Conservation (phyloP, 2,888 invertebrate species). For the Alsophila aescularia region DNA sequence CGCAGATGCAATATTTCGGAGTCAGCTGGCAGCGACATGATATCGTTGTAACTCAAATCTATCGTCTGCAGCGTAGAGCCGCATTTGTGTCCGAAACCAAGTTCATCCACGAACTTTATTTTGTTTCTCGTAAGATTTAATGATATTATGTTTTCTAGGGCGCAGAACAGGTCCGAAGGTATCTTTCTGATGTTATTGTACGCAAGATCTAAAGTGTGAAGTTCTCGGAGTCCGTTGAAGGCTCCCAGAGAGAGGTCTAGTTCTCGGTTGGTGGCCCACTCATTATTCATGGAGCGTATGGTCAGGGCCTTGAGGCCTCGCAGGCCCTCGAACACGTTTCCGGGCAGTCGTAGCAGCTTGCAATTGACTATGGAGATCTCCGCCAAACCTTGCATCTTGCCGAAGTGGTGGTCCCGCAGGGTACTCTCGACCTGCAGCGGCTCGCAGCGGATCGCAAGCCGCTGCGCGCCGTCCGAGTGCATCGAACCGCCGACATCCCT, state of each 20-base stretch:
- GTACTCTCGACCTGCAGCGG: conserved; percentile 86
- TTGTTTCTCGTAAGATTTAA: conserved; percentile 94
- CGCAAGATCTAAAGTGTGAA: conserved; percentile 90
- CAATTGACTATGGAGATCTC: conserved; percentile 91
- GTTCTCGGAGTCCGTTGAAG: conserved; percentile 90
- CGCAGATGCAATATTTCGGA: conserved; percentile 91
- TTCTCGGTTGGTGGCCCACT: conserved; percentile 89
- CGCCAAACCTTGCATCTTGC: conserved; percentile 89
- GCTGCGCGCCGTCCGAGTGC: conserved; percentile 89
- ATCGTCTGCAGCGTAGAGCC: conserved; percentile 90
- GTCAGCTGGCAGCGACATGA: conserved; percentile 89
- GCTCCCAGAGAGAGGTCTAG: conserved; percentile 89
- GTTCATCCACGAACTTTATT: conserved; percentile 89
- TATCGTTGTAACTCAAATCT: conserved; percentile 92
- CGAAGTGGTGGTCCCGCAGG: conserved; percentile 89
- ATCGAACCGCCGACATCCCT: conserved; percentile 86
- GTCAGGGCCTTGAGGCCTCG: conserved; percentile 90
- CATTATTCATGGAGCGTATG: conserved; percentile 90
- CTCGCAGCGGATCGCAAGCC: conserved; percentile 90
- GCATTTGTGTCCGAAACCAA: conserved; percentile 87
- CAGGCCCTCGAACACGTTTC: conserved; percentile 91
- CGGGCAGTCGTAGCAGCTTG: conserved; percentile 90
- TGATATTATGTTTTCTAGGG: conserved; percentile 90
- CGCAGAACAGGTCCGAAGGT: conserved; percentile 92
- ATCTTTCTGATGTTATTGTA: conserved; percentile 92